phyloP scores from a whole-genome alignment of 2,113 vertebrate genomes.

The Amazona guildingii region DNA sequence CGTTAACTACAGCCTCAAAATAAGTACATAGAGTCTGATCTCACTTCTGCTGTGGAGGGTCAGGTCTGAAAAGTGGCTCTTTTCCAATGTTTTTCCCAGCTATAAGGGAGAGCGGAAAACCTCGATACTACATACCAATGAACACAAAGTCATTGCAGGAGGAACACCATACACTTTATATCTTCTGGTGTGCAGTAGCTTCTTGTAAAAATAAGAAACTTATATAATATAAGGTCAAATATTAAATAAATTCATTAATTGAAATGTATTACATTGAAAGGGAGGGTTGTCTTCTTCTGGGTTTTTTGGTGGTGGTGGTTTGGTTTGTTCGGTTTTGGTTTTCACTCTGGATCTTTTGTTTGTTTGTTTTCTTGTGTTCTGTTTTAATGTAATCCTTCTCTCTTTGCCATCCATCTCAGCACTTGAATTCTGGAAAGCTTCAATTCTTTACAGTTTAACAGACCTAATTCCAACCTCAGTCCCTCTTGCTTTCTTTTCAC shows the following conservation, averaged over 20 bases:
- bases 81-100: slow-evolving; percentile 15
- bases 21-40: background rate
- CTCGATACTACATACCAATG: background rate
- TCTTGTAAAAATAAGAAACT: slow-evolving; percentile 18
- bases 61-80: background rate
- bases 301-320: background rate
- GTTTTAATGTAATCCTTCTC: background rate
- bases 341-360: background rate
- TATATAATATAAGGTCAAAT: slow-evolving; percentile 15
- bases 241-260: slow-evolving; percentile 4
- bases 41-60: background rate
- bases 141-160: background rate
- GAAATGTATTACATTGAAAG: background rate
- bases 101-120: background rate
- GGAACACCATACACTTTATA: background rate
- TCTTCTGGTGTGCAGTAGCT: background rate
- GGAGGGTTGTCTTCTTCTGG: background rate
- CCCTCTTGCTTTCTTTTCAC: slow-evolving; percentile 32
- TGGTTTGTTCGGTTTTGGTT: background rate
- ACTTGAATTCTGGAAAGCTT: slow-evolving; percentile 20
- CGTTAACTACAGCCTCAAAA: slow-evolving; percentile 33
- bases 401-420: background rate
- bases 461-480: background rate
- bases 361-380: background rate
- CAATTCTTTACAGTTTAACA: slow-evolving; percentile 34